A percentile compares a stretch with the other conserved stretches of the same genome.
Evolutionary conservation across 1,140 invertebrate species (phyloP).

Genomic region (Daktulosphaira vitifoliae): DNA sequence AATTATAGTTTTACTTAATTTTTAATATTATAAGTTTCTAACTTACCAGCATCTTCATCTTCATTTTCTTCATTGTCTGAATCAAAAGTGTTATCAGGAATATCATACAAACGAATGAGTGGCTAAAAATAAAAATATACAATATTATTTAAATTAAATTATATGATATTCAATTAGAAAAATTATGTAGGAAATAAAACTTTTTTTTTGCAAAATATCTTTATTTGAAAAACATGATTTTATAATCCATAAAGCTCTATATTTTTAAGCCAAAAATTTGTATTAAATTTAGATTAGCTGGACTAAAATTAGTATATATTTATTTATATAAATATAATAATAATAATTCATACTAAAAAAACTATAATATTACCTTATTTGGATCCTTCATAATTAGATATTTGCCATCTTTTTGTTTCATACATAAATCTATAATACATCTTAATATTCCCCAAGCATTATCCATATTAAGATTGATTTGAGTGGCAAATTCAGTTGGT

Average conservation of each 20-base stretch:
- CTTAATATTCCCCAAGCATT: slow-evolving; percentile 99
- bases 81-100: slow-evolving; percentile 96
- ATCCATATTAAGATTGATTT: slow-evolving; percentile 99
- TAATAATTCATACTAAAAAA: too few relatives aligned
- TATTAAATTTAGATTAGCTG: too few relatives aligned
- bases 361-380: slow-evolving; percentile 79
- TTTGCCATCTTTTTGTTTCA: slow-evolving; percentile 95
- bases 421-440: slow-evolving; percentile 95
- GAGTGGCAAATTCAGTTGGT: slow-evolving; percentile 94
- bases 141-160: background rate
- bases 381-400: slow-evolving; percentile 99
- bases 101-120: slow-evolving; percentile 91
- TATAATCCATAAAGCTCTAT: too few relatives aligned
- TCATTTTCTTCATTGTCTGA: slow-evolving; percentile 91
- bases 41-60: slow-evolving; percentile 50
- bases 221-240: too few relatives aligned
- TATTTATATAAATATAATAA: too few relatives aligned
- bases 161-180: background rate
- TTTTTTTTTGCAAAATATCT: too few relatives aligned
- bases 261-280: too few relatives aligned
- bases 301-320: too few relatives aligned
- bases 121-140: slow-evolving; percentile 47
- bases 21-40: too few relatives aligned
- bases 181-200: background rate
- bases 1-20: too few relatives aligned